Base-by-base conservation (phyloP, 2,888 invertebrate genomes). In the Chrysopilus asiliformis region DNA sequence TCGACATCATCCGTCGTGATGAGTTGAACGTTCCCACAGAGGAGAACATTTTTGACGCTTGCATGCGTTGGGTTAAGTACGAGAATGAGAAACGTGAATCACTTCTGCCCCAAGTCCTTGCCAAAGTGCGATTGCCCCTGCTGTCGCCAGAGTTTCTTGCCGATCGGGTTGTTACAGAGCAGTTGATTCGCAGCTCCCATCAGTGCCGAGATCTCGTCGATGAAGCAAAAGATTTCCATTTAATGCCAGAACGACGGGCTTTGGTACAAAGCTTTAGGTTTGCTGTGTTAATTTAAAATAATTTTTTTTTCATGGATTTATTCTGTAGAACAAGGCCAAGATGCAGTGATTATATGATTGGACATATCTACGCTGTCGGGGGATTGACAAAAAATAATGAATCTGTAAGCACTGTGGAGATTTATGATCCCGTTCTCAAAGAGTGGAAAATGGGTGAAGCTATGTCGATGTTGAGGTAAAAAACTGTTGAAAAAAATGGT, bases 341-440 rank as follows among this genome's bases (percentile, higher is more conserved):
- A 17, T 76, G 76, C 46, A 81, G 81, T 48, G 78, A 78, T 54
- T 70, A 68, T 47, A 70, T 81, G 14, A 74, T 77, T 46, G 87
- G 87, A 1, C 75, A 81, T 50, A 84, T 89, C 43, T 89, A 81
- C 59, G 87, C 85, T 30, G 83, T 89, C 25, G 89, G 87, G 15
- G 89, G 87, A 2, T 64, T 87, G 16, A 84, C 84, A 27, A 80
- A 83, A 53, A 78, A 79, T 49, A 84, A 83, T 59, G 83, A 85
- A 55, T 84, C 85, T 0, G 65, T 85, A 30, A 81, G 80, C 48
- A 85, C 85, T 1, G 86, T 87, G 0, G 87, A 89, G 63, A 79
- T 78, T 47, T 87, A 75, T 55, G 82, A 87, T 64, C 84, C 86
- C 1, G 64, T 68, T 28, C 61, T 61, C 4, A 68, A 75, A 29